Conservation (phyloP, 2,888 invertebrate species). For the Pharmacophagus antenor region DNA sequence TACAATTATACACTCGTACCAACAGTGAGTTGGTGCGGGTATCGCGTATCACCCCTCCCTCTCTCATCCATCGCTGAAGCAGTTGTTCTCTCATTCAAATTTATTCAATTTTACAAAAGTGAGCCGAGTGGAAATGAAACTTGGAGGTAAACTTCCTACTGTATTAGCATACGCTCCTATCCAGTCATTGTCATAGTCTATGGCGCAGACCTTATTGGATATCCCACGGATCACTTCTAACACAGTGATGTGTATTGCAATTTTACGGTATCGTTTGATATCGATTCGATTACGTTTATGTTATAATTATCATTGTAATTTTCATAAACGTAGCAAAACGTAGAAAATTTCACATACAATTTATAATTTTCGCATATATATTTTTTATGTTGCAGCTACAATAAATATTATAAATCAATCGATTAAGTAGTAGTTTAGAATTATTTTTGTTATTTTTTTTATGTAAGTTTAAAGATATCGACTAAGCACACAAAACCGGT, state of each 20-base stretch:
- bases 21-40: neutral
- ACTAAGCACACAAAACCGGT: neutral
- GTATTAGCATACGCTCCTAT: constrained; percentile 58
- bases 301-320: no score
- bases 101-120: constrained; percentile 72
- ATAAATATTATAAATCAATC: no score
- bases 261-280: neutral
- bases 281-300: no score
- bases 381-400: no score
- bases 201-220: constrained; percentile 25
- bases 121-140: constrained; percentile 70
- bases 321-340: no score
- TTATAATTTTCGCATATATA: no score
- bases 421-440: no score
- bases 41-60: neutral
- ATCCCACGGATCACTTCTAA: constrained; percentile 19
- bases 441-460: neutral
- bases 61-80: constrained; percentile 18
- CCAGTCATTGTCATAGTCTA: constrained; percentile 36
- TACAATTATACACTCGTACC: constrained; percentile 13
- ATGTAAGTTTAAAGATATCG: neutral
- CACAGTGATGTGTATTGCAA: constrained; percentile 25
- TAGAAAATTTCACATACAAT: no score
- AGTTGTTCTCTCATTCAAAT: constrained; percentile 66
- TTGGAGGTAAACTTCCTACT: constrained; percentile 55